These are phyloP conservation scores for Alces alces DNA, from an alignment of 2,113 vertebrate genomes.

Conservation along the genomic window DNA sequence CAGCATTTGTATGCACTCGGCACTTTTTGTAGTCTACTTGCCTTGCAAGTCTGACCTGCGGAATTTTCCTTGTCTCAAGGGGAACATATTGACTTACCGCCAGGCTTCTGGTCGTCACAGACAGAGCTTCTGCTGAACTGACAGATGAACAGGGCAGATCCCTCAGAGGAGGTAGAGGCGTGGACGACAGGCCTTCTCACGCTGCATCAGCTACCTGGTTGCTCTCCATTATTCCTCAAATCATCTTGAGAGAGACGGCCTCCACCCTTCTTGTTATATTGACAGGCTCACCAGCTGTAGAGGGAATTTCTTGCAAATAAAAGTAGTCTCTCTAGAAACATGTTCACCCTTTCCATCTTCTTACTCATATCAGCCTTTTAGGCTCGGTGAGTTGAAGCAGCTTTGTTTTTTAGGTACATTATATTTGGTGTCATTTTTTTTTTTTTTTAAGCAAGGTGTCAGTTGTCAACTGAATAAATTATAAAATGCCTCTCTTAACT, in stretches of 20 bases:
- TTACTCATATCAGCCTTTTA: not conserved
- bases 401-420: not conserved
- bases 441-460: not conserved
- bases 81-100: conserved; percentile 61
- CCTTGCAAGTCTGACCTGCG: conserved; percentile 49
- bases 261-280: not conserved
- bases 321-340: not conserved
- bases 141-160: conserved; percentile 26
- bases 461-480: conserved; percentile 8
- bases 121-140: conserved; percentile 43
- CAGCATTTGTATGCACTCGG: conserved; percentile 37
- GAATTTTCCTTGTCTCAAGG: conserved; percentile 57
- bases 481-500: not conserved
- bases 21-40: conserved; percentile 34
- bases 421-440: not conserved
- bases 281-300: not conserved
- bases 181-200: conserved; percentile 34
- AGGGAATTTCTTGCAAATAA: not conserved
- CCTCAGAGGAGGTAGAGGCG: not conserved
- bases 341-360: not conserved
- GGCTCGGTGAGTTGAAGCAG: not conserved
- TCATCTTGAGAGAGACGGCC: not conserved
- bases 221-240: not conserved
- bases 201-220: not conserved
- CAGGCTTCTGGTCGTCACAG: conserved; percentile 16